Conservation (phyloP, 2,888 invertebrate genomes). For the Muschampia plurimacula region DNA sequence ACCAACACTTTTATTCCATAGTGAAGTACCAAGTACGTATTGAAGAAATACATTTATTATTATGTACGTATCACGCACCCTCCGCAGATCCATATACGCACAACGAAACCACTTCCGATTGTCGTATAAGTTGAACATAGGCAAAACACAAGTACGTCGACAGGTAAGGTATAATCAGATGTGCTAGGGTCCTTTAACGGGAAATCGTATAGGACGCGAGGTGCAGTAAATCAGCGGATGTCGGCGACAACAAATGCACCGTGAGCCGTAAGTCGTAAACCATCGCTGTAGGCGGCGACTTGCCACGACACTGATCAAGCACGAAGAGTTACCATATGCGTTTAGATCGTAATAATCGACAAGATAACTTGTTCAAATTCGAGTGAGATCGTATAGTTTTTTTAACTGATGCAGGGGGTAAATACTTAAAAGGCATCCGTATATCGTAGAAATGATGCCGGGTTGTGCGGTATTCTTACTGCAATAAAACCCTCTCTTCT, state of each 20-base stretch:
- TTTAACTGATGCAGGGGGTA: too few relatives aligned
- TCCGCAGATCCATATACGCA: too few relatives aligned
- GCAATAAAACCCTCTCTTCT: too few relatives aligned
- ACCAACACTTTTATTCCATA: too few relatives aligned
- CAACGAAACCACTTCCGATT: not conserved
- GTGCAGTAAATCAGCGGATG: conserved; percentile 75
- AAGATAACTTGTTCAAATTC: too few relatives aligned
- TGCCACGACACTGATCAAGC: conserved; percentile 16
- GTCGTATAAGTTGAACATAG: not conserved
- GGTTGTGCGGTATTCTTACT: too few relatives aligned
- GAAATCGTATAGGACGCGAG: conserved; percentile 68
- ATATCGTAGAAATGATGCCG: too few relatives aligned
- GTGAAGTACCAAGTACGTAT: too few relatives aligned
- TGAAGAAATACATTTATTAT: too few relatives aligned
- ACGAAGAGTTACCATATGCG: not conserved
- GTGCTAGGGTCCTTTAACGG: conserved; percentile 64
- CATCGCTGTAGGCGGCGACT: conserved; percentile 36
- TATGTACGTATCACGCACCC: too few relatives aligned
- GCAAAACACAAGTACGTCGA: conserved; percentile 6
- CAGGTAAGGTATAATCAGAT: conserved; percentile 49
- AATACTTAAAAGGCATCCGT: too few relatives aligned
- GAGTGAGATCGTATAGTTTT: too few relatives aligned
- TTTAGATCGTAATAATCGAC: not conserved
- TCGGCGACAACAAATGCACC: conserved; percentile 77
- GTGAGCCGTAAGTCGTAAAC: conserved; percentile 40